Conservation (phyloP, 1,140 invertebrate species). For the Bombus waltoni region DNA sequence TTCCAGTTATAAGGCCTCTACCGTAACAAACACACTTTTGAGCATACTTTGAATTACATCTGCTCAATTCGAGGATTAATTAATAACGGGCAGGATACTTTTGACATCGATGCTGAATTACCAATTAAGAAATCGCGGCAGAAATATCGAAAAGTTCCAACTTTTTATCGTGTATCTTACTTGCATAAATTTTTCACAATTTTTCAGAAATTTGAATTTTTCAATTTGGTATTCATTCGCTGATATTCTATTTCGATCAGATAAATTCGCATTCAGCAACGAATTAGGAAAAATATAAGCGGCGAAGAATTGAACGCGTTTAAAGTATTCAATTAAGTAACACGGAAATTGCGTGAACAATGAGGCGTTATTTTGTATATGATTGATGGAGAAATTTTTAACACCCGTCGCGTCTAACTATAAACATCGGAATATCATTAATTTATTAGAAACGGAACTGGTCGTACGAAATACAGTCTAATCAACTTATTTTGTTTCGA, state of each 20-base stretch:
- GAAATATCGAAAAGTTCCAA: no score
- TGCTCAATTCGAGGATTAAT: constrained; percentile 16
- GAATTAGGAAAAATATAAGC: neutral
- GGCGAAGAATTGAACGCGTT: neutral
- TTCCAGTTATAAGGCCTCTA: neutral
- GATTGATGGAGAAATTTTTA: constrained; percentile 5
- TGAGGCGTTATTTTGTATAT: neutral
- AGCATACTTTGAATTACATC: neutral
- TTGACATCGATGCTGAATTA: neutral
- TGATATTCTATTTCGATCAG: neutral
- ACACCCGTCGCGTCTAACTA: neutral
- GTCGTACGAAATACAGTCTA: neutral
- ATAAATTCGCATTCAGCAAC: neutral
- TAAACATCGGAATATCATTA: neutral
- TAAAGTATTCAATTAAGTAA: constrained; percentile 14
- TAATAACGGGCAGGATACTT: neutral
- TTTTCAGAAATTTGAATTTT: neutral
- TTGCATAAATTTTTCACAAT: no score
- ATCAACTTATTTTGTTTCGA: neutral
- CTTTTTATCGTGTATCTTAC: no score
- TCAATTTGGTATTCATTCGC: neutral
- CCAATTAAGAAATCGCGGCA: no score
- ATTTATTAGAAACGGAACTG: neutral
- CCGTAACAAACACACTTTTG: neutral
- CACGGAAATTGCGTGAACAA: neutral